Percentiles rank a stretch among this genome's conserved stretches.
These are phyloP conservation scores for Bimastos eiseni DNA, from an alignment of 2,888 invertebrate genomes.

Conservation along the genomic window DNA sequence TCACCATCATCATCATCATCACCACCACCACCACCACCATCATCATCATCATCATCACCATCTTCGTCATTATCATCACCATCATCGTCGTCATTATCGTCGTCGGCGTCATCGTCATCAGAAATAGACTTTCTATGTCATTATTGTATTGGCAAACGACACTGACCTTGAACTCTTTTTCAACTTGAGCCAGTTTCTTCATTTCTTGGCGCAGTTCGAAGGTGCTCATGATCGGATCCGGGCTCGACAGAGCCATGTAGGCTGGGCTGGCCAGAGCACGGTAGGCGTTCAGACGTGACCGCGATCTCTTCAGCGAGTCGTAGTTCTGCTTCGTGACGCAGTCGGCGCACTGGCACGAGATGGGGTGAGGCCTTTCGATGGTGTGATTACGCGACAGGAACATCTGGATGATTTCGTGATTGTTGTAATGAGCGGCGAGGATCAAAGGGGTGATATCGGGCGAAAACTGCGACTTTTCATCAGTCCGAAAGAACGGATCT, in stretches of 20 bases:
- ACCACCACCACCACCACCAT: background rate
- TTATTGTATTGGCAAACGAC: background rate
- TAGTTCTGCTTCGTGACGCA: slow-evolving; percentile 62
- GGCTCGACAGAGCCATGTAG: slow-evolving; percentile 71
- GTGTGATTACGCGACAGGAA: slow-evolving; percentile 71
- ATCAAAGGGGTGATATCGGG: slow-evolving; percentile 74
- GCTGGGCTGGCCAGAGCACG: slow-evolving; percentile 73
- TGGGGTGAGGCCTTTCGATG: slow-evolving; percentile 70
- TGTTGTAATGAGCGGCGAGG: slow-evolving; percentile 73
- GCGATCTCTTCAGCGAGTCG: slow-evolving; percentile 63
- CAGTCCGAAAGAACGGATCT: slow-evolving; percentile 62
- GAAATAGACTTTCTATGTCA: background rate
- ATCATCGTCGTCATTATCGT: slow-evolving; percentile 20
- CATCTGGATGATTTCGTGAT: slow-evolving; percentile 73
- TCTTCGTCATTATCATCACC: slow-evolving; percentile 14
- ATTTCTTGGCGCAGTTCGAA: slow-evolving; percentile 72
- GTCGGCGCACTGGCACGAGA: slow-evolving; percentile 61
- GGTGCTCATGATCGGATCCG: slow-evolving; percentile 73
- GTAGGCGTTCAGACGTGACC: slow-evolving; percentile 70
- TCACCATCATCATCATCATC: background rate
- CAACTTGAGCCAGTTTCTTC: slow-evolving; percentile 67
- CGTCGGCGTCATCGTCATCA: background rate
- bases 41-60: slow-evolving; percentile 21
- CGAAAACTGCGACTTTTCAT: slow-evolving; percentile 68
- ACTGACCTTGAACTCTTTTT: slow-evolving; percentile 68